Evolutionary conservation across 2,888 invertebrate genomes (phyloP).

Genomic region (Agapostemon virescens): DNA sequence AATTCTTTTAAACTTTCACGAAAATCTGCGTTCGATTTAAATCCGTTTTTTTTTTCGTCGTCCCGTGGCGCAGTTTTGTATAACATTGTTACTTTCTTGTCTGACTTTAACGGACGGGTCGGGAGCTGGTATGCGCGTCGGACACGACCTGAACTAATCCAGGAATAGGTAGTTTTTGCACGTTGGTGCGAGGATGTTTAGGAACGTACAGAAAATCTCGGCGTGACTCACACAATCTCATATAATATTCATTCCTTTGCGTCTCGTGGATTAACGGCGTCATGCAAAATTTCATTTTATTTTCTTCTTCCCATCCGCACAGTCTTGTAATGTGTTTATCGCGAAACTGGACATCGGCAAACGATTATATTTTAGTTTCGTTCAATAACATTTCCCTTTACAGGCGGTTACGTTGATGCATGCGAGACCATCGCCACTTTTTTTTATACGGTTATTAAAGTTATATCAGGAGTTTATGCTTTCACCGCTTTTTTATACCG

Average conservation of each 20-base stretch:
- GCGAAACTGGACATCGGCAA: background rate
- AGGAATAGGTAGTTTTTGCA: slow-evolving; percentile 40
- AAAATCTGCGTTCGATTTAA: slow-evolving; percentile 26
- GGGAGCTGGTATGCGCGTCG: slow-evolving; percentile 27
- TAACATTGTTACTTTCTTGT: slow-evolving; percentile 62
- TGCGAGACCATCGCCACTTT: background rate
- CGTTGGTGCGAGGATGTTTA: slow-evolving; percentile 18
- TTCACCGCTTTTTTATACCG: background rate
- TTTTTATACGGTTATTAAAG: background rate
- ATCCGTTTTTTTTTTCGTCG: slow-evolving; percentile 35
- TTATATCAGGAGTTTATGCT: background rate
- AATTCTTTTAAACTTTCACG: background rate
- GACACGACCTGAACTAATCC: slow-evolving; percentile 56
- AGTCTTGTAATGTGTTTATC: background rate
- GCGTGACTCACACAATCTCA: background rate
- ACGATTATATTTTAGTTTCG: background rate
- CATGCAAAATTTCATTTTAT: background rate
- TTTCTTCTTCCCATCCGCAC: background rate
- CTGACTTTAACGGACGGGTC: slow-evolving; percentile 23
- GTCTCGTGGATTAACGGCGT: background rate
- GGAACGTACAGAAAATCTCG: slow-evolving; percentile 13
- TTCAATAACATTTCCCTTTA: background rate
- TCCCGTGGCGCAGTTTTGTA: slow-evolving; percentile 46
- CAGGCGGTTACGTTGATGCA: background rate
- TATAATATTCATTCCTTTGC: background rate